Evolutionary conservation across 2,888 invertebrate genomes (phyloP), one percentile per base, ranked within the genome.

Genomic region (Dolomedes plantarius): DNA sequence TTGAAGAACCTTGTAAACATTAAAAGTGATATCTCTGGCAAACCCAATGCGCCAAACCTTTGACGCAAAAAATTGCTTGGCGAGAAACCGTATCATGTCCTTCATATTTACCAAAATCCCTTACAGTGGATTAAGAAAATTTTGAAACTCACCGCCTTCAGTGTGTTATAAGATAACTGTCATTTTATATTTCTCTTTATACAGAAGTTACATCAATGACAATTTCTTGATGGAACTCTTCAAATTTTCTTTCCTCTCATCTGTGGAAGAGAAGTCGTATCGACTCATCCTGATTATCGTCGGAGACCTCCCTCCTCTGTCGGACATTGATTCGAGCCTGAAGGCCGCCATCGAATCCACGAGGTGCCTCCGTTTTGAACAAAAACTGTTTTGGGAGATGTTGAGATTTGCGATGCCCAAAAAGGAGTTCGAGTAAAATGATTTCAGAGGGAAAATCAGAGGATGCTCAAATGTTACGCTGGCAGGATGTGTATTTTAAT

Each of bases 301-400:
- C 1, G 67, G 67, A 19, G 67, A 67, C 1, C 67, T 67, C n/a
- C 41, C 75, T 71, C 11, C 46, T 76, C 1, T 69, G 62, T 19
- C 69, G 50, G 28, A 56, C 23, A 16, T 23, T 1, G 23, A 56
- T 19, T n/a, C 3, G 5, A 68, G 36, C 11, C 68, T 82, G 9
- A 82, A 64, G 27, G 64, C 39, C 1, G 69, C 69, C 46, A 46
- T 82, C 1, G 46, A 82, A 13, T 74, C 75, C 2, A 71, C 82
- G 23, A 68, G 41, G 46, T 76, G 75, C n/a, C 69, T 71, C 0
- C 28, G 41, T 16, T 64, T 71, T 13, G 68, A 64, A 6, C 23
- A 75, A 23, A 82, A 32, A 36, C 32, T 82, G 0, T 76, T 82
- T 46, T 71, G 82, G 69, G 75, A 82, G 19, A 75, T 76, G 75